Percentiles rank a stretch among this genome's conserved stretches.
Conservation (phyloP, 2,888 invertebrate species). For the Caenorhabditis sp. region DNA sequence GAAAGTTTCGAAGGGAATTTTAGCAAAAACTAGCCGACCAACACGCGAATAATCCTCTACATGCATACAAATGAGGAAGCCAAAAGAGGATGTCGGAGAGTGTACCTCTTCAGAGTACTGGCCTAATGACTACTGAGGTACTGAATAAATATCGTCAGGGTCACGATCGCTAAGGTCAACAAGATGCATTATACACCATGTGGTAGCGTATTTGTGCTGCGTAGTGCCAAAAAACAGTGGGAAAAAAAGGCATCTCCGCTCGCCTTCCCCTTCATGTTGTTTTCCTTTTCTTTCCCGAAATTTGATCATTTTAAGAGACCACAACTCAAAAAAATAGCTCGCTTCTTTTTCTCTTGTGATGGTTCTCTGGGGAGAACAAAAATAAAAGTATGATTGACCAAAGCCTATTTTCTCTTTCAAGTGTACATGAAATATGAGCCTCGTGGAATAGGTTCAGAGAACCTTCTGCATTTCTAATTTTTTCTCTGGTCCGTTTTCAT, state of each 20-base stretch:
- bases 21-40: neutral
- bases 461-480: slow-evolving; percentile 6
- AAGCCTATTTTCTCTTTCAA: no score
- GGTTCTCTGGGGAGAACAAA: slow-evolving; percentile 9
- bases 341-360: neutral
- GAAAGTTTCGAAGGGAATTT: slow-evolving; percentile 13
- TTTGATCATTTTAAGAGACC: slow-evolving; percentile 49
- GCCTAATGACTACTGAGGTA: neutral
- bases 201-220: slow-evolving; percentile 2
- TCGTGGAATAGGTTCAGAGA: neutral
- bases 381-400: neutral
- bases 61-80: slow-evolving; percentile 35
- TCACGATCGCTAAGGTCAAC: slow-evolving; percentile 6
- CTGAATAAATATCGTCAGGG: neutral
- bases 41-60: slow-evolving; percentile 14
- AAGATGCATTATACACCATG: neutral
- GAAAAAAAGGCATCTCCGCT: neutral
- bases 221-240: neutral
- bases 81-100: neutral
- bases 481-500: neutral
- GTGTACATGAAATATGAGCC: slow-evolving; percentile 1
- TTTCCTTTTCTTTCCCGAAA: slow-evolving; percentile 23
- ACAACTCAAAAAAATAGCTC: slow-evolving; percentile 32
- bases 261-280: slow-evolving; percentile 14
- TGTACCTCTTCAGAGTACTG: neutral